These are phyloP conservation scores for Drosophila pruinosa DNA, from an alignment of 1,140 invertebrate genomes.

Conservation along the genomic window DNA sequence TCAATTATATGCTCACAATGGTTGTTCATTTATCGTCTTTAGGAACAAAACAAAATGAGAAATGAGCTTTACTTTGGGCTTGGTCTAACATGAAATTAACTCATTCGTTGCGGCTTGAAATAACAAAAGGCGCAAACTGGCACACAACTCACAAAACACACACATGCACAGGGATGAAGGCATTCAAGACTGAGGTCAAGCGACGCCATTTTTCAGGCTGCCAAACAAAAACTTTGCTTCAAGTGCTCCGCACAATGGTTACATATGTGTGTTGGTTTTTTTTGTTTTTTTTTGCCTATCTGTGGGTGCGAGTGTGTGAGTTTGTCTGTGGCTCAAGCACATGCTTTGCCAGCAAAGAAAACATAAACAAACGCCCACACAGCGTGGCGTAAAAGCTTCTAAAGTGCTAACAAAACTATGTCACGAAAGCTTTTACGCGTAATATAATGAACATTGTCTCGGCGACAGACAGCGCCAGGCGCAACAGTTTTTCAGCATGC, in stretches of 20 bases:
- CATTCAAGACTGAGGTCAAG: conserved; percentile 62
- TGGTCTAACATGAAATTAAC: conserved; percentile 70
- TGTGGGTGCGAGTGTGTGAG: conserved; percentile 21
- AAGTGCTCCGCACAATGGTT: conserved; percentile 50
- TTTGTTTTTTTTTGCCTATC: neutral
- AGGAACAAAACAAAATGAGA: conserved; percentile 52
- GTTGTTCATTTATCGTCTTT: conserved; percentile 27
- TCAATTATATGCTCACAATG: conserved; percentile 29
- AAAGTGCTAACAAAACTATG: conserved; percentile 58
- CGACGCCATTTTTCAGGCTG: conserved; percentile 71
- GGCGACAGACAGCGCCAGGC: conserved; percentile 25
- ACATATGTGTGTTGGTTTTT: neutral
- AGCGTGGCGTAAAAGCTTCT: conserved; percentile 65
- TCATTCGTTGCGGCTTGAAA: conserved; percentile 68
- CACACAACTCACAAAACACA: neutral
- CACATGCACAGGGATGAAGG: conserved; percentile 23
- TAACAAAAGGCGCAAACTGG: conserved; percentile 52
- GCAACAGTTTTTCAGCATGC: conserved; percentile 61
- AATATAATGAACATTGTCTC: conserved; percentile 56
- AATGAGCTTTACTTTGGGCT: conserved; percentile 56
- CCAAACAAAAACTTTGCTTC: conserved; percentile 63
- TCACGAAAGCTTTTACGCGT: conserved; percentile 64
- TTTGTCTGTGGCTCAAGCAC: conserved; percentile 50
- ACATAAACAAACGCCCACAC: conserved; percentile 75
- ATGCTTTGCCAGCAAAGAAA: conserved; percentile 61